Evolutionary conservation across 2,113 vertebrate species (phyloP).

Genomic region (Coptodon bakossiorum): DNA sequence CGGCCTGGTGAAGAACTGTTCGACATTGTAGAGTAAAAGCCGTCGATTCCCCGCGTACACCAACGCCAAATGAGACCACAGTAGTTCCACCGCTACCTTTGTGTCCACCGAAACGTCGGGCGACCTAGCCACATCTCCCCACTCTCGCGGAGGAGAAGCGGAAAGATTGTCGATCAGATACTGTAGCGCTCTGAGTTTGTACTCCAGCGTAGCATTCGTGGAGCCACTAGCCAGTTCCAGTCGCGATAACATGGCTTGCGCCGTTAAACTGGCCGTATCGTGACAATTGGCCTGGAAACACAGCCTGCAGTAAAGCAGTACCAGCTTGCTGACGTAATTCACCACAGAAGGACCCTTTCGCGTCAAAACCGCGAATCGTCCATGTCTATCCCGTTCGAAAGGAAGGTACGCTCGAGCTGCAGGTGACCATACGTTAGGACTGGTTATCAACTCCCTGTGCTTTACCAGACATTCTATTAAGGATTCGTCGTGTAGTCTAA

Average conservation of each 20-base stretch:
- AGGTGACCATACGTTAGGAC: neutral
- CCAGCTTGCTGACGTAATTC: neutral
- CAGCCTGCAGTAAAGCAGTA: neutral
- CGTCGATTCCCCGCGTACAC: neutral
- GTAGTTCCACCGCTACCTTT: neutral
- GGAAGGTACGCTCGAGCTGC: no score
- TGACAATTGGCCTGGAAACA: neutral
- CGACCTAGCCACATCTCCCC: neutral
- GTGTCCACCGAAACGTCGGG: neutral
- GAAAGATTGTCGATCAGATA: neutral
- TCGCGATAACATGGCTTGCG: no score
- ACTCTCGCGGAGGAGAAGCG: accelerated
- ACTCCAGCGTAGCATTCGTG: no score
- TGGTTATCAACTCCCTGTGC: neutral
- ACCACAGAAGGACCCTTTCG: accelerated
- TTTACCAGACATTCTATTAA: neutral
- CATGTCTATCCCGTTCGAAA: neutral
- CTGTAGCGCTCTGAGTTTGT: no score
- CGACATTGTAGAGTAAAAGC: neutral
- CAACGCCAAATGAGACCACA: neutral
- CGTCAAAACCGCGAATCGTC: accelerated
- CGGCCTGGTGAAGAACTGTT: neutral
- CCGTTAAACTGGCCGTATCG: no score
- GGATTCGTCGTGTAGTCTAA: neutral
- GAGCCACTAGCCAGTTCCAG: no score